These are phyloP conservation scores for Caerostris extrusa DNA, from an alignment of 1,140 invertebrate genomes.

Conservation along the genomic window DNA sequence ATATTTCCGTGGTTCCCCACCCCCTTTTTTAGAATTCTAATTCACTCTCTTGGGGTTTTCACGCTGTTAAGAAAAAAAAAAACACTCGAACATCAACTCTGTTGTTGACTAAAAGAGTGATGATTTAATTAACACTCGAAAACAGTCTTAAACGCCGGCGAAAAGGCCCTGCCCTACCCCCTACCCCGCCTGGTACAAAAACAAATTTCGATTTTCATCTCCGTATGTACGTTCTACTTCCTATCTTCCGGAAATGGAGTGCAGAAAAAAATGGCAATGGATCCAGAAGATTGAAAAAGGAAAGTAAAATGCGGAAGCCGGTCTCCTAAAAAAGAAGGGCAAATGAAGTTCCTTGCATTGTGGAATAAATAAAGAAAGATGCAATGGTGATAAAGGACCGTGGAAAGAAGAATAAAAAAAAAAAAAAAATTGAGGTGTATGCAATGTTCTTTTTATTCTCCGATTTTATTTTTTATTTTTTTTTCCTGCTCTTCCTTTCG, in stretches of 20 bases:
- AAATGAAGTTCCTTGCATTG: slow-evolving; percentile 43
- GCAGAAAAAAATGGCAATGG: not conserved
- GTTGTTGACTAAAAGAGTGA: not conserved
- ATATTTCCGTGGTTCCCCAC: no score
- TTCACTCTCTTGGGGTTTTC: no score
- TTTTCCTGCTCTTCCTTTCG: not conserved
- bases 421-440: not conserved
- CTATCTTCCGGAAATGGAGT: not conserved
- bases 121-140: slow-evolving; percentile 51
- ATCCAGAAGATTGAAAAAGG: not conserved
- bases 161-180: not conserved
- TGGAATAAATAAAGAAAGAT: slow-evolving; percentile 51
- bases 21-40: no score
- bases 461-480: no score
- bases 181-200: not conserved
- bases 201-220: slow-evolving; percentile 55
- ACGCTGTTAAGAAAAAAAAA: no score
- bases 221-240: not conserved
- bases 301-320: slow-evolving; percentile 3
- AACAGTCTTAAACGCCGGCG: not conserved
- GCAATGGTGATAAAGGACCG: slow-evolving; percentile 24
- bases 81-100: not conserved
- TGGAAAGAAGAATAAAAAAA: not conserved
- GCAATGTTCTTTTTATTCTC: not conserved
- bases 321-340: not conserved